phyloP scores from a whole-genome alignment of 64 coral and sea anemone species.

The Pocillopora damicornis region DNA sequence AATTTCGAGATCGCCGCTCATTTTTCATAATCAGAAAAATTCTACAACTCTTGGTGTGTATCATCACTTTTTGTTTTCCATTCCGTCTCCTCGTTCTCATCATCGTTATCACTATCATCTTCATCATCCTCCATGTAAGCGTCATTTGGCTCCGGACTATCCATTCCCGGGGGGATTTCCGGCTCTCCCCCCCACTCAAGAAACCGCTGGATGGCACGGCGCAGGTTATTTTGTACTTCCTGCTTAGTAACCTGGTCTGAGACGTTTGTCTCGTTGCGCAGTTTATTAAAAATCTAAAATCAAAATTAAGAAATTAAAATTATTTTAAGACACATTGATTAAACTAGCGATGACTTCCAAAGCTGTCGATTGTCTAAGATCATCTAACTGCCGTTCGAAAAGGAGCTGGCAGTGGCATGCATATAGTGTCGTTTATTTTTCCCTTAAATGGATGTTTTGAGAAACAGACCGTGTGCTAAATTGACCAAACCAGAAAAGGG shows the following conservation, averaged over 20 bases:
- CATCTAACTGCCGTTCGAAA: no score
- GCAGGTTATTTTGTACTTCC: slow-evolving; percentile 25
- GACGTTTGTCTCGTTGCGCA: slow-evolving; percentile 18
- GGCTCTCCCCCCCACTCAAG: slow-evolving; percentile 16
- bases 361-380: no score
- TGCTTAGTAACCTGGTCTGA: slow-evolving; percentile 19
- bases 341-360: no score
- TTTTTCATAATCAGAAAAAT: background rate
- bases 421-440: no score
- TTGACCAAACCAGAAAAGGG: no score
- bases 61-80: background rate
- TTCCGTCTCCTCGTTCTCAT: background rate
- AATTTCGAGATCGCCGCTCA: no score
- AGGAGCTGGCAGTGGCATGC: no score
- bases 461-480: no score
- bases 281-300: slow-evolving; percentile 39
- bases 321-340: no score
- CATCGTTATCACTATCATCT: background rate
- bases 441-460: no score
- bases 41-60: slow-evolving; percentile 11
- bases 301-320: background rate
- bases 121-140: slow-evolving; percentile 17
- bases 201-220: slow-evolving; percentile 18
- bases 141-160: slow-evolving; percentile 34
- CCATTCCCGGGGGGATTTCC: slow-evolving; percentile 34